These are phyloP conservation scores for Caenorhabditis wallacei DNA, from an alignment of 2,888 invertebrate species.

Conservation along the genomic window DNA sequence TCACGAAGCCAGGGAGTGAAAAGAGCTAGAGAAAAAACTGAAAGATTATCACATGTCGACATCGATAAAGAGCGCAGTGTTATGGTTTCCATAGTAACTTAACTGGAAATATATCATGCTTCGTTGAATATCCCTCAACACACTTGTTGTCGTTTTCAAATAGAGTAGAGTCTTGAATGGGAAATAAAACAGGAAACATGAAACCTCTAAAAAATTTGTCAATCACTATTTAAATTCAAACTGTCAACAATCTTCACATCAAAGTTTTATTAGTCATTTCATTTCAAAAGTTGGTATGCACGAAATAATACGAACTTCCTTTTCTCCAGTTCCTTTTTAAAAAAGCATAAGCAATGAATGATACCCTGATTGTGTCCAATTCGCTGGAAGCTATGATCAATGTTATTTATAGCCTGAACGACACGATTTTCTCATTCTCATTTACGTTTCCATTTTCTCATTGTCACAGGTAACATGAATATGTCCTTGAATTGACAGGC, in stretches of 20 bases:
- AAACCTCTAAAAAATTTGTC: conserved; percentile 7
- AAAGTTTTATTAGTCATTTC: conserved; percentile 2
- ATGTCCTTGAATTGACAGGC: conserved; percentile 42
- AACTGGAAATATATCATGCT: too few species aligned
- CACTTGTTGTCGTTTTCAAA: too few species aligned
- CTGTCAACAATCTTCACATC: conserved; percentile 20
- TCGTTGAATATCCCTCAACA: too few species aligned
- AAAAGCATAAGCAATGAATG: too few species aligned
- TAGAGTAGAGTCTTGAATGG: background rate
- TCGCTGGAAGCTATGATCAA: too few species aligned
- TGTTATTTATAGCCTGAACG: background rate
- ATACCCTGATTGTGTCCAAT: background rate
- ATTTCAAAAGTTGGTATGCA: too few species aligned
- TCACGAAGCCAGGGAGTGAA: background rate
- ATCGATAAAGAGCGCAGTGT: too few species aligned
- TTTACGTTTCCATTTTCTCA: conserved; percentile 13
- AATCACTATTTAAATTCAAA: background rate
- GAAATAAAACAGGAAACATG: background rate
- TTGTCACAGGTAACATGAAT: conserved; percentile 11
- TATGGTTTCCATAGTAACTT: conserved; percentile 11
- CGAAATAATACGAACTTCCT: too few species aligned
- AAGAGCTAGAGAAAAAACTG: background rate
- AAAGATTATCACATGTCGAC: conserved; percentile 20
- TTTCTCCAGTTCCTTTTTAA: too few species aligned
- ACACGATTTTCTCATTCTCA: conserved; percentile 19